Evolutionary conservation across 1,140 invertebrate genomes (phyloP), one percentile per base, ranked within the genome.

Genomic region (Danaus melanippus): DNA sequence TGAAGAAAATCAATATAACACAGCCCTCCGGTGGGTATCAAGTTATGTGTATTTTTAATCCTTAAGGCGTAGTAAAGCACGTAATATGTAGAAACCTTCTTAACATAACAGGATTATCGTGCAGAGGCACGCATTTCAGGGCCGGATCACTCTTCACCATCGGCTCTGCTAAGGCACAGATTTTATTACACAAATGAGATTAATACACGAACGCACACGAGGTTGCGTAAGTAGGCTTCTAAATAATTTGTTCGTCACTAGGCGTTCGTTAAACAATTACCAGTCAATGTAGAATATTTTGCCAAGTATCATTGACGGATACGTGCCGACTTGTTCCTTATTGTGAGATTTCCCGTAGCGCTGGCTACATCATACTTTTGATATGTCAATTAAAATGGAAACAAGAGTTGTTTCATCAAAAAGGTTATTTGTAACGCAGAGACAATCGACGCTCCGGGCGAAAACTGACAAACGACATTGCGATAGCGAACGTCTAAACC

Each of bases 31-130:
- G 45, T 56, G 51, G 50, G 53, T 64, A 65, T 66, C 64, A 64
- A 66, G 64, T 78, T 78, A 76, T 85, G 75, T 71, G 82, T 76
- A 71, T 76, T 79, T 79, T 81, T 89, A 90, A 90, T 90, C 89
- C 88, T 87, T 89, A 89, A 90, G 89, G 88, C 88, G 84, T 79
- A 84, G 82, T 81, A 89, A 89, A 89, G 87, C 89, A 88, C 82
- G 86, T 90, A 89, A 90, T 90, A 89, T 89, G 89, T 88, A 89
- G 89, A 89, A 89, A 90, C 89, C 89, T 90, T 89, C 89, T 90
- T 90, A 90, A 89, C 88, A 89, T 90, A 90, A 90, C 89, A 89
- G 87, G 89, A 90, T 90, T 90, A 90, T 87, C 89, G 87, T 88
- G 87, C 80, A 87, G 88, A 89, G 88, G 88, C 77, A 82, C 79